Base-by-base conservation (phyloP, 2,113 vertebrate genomes). In the Atherinomorus stipes region DNA sequence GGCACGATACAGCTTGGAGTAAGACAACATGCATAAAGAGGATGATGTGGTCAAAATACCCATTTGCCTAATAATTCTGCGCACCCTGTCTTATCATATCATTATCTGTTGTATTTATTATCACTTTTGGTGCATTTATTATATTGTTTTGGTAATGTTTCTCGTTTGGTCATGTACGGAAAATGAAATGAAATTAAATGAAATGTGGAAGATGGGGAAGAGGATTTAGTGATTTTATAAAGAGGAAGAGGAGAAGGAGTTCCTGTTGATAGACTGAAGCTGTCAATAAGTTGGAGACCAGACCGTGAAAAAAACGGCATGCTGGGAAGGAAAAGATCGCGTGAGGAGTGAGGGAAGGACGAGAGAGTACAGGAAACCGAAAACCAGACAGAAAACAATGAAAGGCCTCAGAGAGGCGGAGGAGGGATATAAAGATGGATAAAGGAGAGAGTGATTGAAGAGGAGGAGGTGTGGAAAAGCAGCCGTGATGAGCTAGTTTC, bases 401-500 rank as follows among this genome's bases (percentile, higher is more conserved):
- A 69, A 60, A 73, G 53, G 15, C 37, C 62, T 25, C 45, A 71
- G 37, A 58, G 19, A 74, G 9, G 47, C 34, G 1, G 40, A 22
- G 50, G 56, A 38, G 37, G 69, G 50, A 66, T 69, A 76, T 72
- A 80, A 83, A 85, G 83, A 89, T 71, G 71, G 85, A 87, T 87
- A 78, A 85, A 47, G 60, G 64, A 65, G 61, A 50, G 81, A 76
- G 80, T 76, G 87, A 89, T 76, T 58, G 69, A 60, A 66, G 76
- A 72, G 80, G 78, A 81, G 85, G 70, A 79, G 80, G 87, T 74
- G 81, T 82, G 71, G 74, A 87, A 88, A 85, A 89, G 85, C 73
- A 77, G 83, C 70, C 74, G 58, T 85, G 90, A 91, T 91, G 85
- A 91, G 89, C 89, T 84, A 83, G 87, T 78, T 87, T 87, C 70